Evolutionary conservation across 2,797 vertebrate genomes (phyloP).

Genomic region (Protonibea diacanthus): DNA sequence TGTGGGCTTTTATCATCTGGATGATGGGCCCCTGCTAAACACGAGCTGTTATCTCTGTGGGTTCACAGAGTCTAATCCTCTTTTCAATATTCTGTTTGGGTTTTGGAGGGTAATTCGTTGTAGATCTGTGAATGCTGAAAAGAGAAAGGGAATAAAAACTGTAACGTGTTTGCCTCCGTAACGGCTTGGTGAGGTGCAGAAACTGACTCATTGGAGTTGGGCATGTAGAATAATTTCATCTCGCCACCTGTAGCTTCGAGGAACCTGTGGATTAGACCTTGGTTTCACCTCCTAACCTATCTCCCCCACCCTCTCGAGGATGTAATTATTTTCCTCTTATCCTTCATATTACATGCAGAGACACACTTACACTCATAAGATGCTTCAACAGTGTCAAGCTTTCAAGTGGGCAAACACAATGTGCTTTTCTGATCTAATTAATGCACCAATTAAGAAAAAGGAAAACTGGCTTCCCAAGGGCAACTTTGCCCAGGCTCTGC

Average conservation of each 20-base stretch:
- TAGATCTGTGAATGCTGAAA: constrained; percentile 41
- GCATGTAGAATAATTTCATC: not conserved
- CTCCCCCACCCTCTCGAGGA: constrained; percentile 19
- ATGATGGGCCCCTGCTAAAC: constrained; percentile 63
- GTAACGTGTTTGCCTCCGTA: constrained; percentile 23
- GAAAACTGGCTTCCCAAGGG: constrained; percentile 86
- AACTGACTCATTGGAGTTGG: not conserved
- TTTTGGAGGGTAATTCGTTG: constrained; percentile 61
- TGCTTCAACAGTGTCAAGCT: constrained; percentile 61
- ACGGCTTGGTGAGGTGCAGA: constrained; percentile 24
- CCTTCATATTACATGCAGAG: constrained; percentile 51
- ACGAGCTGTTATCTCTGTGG: constrained; percentile 65
- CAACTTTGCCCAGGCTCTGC: constrained; percentile 70
- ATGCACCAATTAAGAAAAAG: constrained; percentile 86
- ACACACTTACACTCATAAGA: constrained; percentile 47
- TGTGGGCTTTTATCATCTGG: constrained; percentile 54
- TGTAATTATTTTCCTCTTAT: constrained; percentile 58
- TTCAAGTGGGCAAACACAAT: constrained; percentile 79
- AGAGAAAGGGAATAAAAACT: constrained; percentile 17
- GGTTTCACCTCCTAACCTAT: constrained; percentile 24
- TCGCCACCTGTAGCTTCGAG: constrained; percentile 42
- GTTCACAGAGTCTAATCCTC: constrained; percentile 61
- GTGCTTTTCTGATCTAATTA: constrained; percentile 85
- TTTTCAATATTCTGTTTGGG: constrained; percentile 65
- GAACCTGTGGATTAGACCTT: constrained; percentile 51